phyloP scores from a whole-genome alignment of 2,797 vertebrate genomes.

The Trichosurus vulpecula region DNA sequence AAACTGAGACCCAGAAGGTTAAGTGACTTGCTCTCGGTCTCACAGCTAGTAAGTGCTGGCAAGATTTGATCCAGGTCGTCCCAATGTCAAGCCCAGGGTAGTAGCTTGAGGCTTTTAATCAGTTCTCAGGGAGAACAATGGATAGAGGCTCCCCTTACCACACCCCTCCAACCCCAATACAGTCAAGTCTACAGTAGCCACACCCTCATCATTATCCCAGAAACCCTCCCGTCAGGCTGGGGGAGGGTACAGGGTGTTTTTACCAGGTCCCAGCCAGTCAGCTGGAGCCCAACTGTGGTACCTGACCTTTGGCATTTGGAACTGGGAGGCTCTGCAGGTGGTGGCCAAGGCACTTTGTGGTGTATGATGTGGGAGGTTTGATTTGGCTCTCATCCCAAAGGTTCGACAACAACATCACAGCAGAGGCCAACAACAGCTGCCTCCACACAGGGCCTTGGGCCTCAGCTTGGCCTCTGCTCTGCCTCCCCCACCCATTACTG shows the following conservation, averaged over 20 bases:
- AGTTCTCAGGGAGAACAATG: neutral
- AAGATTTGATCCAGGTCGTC: neutral
- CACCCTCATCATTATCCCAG: neutral
- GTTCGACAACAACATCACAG: neutral
- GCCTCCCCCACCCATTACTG: neutral
- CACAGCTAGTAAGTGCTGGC: neutral
- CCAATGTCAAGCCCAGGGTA: neutral
- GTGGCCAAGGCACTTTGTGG: neutral
- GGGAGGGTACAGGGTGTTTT: neutral
- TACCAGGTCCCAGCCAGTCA: neutral
- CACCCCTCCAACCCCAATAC: neutral
- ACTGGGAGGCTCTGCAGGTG: conserved; percentile 2
- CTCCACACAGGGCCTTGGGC: neutral
- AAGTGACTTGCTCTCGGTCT: neutral
- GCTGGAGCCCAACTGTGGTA: neutral
- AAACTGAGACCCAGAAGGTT: neutral
- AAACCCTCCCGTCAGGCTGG: neutral
- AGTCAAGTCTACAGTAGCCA: neutral
- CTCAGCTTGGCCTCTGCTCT: neutral
- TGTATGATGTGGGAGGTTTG: neutral
- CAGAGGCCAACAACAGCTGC: neutral
- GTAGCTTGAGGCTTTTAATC: neutral
- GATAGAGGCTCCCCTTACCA: neutral
- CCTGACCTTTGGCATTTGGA: neutral
- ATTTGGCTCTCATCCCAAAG: neutral